phyloP scores from a whole-genome alignment of 2,888 invertebrate genomes.

The Phyllotreta striolata region DNA sequence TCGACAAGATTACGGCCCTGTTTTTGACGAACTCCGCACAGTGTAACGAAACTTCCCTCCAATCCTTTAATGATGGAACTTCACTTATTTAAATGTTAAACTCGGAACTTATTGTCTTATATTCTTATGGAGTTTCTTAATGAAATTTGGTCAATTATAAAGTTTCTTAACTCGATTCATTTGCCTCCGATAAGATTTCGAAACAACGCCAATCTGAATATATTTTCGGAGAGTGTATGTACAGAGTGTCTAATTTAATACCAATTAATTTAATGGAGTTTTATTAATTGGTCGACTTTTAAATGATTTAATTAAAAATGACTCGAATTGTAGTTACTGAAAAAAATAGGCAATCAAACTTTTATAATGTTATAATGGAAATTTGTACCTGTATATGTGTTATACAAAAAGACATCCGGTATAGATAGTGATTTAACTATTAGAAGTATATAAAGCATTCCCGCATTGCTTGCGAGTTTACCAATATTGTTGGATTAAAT shows the following conservation, averaged over 20 bases:
- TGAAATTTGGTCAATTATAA: conserved; percentile 34
- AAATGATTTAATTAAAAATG: too few relatives aligned
- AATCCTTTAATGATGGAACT: conserved; percentile 34
- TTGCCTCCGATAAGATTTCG: conserved; percentile 26
- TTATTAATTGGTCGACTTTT: conserved; percentile 1
- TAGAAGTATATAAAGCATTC: too few relatives aligned
- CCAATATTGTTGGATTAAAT: too few relatives aligned
- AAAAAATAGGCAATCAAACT: too few relatives aligned
- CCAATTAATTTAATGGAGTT: background rate
- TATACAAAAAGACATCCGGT: too few relatives aligned
- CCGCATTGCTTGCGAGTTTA: too few relatives aligned
- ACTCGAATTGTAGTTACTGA: too few relatives aligned
- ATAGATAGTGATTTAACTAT: too few relatives aligned
- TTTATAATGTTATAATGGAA: too few relatives aligned
- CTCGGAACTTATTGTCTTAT: conserved; percentile 36
- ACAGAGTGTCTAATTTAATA: conserved; percentile 4
- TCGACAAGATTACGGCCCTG: conserved; percentile 10
- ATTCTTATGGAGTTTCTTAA: conserved; percentile 34
- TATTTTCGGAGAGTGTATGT: conserved; percentile 14
- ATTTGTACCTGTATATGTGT: too few relatives aligned
- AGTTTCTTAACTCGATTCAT: conserved; percentile 30
- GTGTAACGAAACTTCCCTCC: conserved; percentile 27
- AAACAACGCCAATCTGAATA: conserved; percentile 26
- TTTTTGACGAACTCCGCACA: conserved; percentile 3
- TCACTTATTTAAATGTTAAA: conserved; percentile 35